Conservation (phyloP, 2,888 invertebrate species). For the Noctua janthe region DNA sequence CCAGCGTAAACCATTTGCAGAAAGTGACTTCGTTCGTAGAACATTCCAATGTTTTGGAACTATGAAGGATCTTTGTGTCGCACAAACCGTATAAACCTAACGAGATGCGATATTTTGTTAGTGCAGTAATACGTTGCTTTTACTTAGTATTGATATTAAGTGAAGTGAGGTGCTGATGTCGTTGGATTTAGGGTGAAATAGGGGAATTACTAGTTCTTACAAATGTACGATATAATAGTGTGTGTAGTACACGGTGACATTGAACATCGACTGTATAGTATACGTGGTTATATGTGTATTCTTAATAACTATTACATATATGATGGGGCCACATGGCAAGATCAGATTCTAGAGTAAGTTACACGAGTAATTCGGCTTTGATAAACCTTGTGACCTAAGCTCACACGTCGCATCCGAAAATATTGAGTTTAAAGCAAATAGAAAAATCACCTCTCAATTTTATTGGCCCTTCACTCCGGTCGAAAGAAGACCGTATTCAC, state of each 20-base stretch:
- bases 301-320: constrained; percentile 72
- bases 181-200: constrained; percentile 65
- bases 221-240: constrained; percentile 67
- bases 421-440: constrained; percentile 72
- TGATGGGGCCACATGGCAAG: constrained; percentile 72
- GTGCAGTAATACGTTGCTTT: constrained; percentile 26
- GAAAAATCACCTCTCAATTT: constrained; percentile 67
- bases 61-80: neutral
- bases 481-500: constrained; percentile 65
- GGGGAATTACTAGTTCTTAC: constrained; percentile 60
- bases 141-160: constrained; percentile 26
- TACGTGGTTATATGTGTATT: constrained; percentile 71
- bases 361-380: constrained; percentile 81
- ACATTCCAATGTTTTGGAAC: neutral
- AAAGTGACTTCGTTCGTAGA: constrained; percentile 10
- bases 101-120: constrained; percentile 26
- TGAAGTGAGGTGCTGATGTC: constrained; percentile 53
- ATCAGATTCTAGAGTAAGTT: constrained; percentile 72
- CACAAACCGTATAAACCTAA: constrained; percentile 38
- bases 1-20: constrained; percentile 2
- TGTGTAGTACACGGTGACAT: constrained; percentile 73
- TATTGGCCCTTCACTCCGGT: constrained; percentile 72
- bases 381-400: constrained; percentile 74
- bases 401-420: constrained; percentile 76
- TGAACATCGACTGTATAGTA: constrained; percentile 73